These are phyloP conservation scores for Pseudomyrmex pallidus DNA, from an alignment of 1,140 invertebrate species.

Conservation along the genomic window DNA sequence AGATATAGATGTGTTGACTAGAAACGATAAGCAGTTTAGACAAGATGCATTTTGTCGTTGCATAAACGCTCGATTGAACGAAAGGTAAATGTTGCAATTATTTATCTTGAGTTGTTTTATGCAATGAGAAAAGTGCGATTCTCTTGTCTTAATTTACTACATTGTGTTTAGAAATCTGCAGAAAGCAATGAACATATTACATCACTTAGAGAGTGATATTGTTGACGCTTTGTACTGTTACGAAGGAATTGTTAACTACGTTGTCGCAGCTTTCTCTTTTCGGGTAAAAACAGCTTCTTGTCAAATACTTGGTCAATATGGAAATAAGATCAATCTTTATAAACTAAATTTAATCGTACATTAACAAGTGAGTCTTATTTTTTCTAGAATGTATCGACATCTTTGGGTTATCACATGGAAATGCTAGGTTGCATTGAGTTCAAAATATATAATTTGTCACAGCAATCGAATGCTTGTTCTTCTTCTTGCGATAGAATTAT, in stretches of 20 bases:
- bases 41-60: slow-evolving; percentile 70
- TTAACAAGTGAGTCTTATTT: slow-evolving; percentile 2
- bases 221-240: slow-evolving; percentile 68
- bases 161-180: slow-evolving; percentile 72
- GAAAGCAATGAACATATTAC: slow-evolving; percentile 72
- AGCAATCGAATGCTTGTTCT: slow-evolving; percentile 20
- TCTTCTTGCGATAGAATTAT: slow-evolving; percentile 53
- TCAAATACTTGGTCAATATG: not conserved
- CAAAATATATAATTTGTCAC: slow-evolving; percentile 65
- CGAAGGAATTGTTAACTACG: slow-evolving; percentile 71
- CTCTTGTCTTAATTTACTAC: slow-evolving; percentile 7
- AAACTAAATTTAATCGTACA: slow-evolving; percentile 12
- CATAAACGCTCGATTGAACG: slow-evolving; percentile 71
- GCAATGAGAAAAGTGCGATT: not conserved
- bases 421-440: slow-evolving; percentile 68
- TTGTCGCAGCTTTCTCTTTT: slow-evolving; percentile 57
- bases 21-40: slow-evolving; percentile 72
- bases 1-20: slow-evolving; percentile 78
- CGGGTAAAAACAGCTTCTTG: slow-evolving; percentile 64
- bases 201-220: slow-evolving; percentile 71
- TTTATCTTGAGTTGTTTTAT: slow-evolving; percentile 33
- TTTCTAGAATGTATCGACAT: slow-evolving; percentile 62
- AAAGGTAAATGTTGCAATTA: slow-evolving; percentile 66
- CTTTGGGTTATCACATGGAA: slow-evolving; percentile 63
- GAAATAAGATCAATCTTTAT: not conserved